Base-by-base conservation (phyloP, 2,113 vertebrate genomes). In the Opisthocomus hoazin region DNA sequence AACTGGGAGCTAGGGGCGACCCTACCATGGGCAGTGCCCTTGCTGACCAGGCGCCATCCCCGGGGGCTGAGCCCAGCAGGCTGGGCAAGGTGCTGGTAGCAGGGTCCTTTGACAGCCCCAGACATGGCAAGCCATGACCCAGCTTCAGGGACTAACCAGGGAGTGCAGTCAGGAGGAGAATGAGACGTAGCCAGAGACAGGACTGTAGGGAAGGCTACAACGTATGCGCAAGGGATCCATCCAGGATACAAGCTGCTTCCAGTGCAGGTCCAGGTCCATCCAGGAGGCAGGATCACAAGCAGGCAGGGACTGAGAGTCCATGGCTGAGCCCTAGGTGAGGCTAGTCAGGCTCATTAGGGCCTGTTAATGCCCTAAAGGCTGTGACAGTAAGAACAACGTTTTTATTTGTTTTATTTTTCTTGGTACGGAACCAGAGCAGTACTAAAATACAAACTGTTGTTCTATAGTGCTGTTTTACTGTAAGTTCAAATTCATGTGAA, bases 111-210 rank as follows among this genome's bases (percentile, higher is more conserved):
- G 26, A 13, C 36, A 65, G 41, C 4, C 7, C 12, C 32, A 34
- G 34, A 15, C 2, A 3, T 2, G 10, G 36, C 7, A 64, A 60
- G 9, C 0, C 1, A n/a, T 70, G 50, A 53, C 11, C 26, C 9
- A 6, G 8, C 4, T 46, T 15, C 21, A 12, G 65, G n/a, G 12
- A 14, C 5, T 45, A 4, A 15, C 32, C 29, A n/a, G 50, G 66
- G 29, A 53, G 4, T 37, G 22, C 15, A 57, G 5, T 19, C 32
- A 69, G 46, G 50, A 64, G 10, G 39, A 66, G 27, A 20, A 16
- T 22, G 32, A 36, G 9, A 32, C 6, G 10, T 6, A 19, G 14
- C 29, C 21, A 9, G 61, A 46, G 81, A 10, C 13, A 26, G 53
- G 27, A 16, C 18, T 64, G 63, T 46, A 66, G 46, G 58, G n/a